These are phyloP conservation scores for Spodoptera exigua DNA, from an alignment of 2,888 invertebrate genomes.

Conservation along the genomic window DNA sequence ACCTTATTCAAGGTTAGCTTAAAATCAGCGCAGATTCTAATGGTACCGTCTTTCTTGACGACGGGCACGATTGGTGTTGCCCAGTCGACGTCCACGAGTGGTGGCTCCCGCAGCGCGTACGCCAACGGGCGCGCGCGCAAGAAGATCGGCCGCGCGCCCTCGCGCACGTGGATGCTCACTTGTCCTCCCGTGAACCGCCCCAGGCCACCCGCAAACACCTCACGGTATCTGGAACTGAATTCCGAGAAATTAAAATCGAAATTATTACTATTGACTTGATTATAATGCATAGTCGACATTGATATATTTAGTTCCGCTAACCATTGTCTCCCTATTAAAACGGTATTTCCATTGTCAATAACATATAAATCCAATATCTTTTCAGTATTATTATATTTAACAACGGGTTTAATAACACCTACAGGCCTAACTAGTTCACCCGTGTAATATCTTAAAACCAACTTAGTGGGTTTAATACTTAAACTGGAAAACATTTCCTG, in stretches of 20 bases:
- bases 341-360: too few relatives aligned
- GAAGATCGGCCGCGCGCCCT: neutral
- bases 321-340: too few relatives aligned
- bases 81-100: neutral
- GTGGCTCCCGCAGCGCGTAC: neutral
- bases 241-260: slow-evolving; percentile 4
- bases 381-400: too few relatives aligned
- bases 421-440: too few relatives aligned
- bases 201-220: slow-evolving; percentile 11
- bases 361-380: too few relatives aligned
- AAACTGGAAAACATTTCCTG: neutral
- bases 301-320: too few relatives aligned
- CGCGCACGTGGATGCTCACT: neutral
- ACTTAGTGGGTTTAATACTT: neutral
- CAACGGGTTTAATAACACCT: too few relatives aligned
- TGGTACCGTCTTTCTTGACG: neutral
- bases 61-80: neutral
- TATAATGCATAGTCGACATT: too few relatives aligned
- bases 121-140: neutral
- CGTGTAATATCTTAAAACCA: too few relatives aligned
- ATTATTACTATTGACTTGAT: too few relatives aligned
- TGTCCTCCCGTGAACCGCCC: too few relatives aligned
- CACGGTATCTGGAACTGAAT: slow-evolving; percentile 9
- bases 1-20: neutral
- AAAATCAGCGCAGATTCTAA: neutral